Base-by-base conservation (phyloP, 2,797 vertebrate species). In the Oophaga sylvatica region DNA sequence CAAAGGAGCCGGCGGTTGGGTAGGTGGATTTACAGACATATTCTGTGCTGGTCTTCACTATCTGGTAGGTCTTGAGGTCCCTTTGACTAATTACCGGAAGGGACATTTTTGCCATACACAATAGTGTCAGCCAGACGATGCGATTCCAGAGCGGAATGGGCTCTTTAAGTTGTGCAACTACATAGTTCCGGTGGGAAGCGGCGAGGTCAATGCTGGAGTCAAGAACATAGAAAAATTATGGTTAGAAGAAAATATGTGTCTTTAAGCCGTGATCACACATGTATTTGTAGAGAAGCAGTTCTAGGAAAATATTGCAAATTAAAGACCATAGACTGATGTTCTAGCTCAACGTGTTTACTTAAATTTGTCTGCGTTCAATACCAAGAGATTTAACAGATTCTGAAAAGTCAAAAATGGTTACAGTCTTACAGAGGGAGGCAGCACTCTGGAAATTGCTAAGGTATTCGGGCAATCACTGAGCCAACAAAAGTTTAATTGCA, bases 1-100 rank as follows among this genome's bases (percentile, higher is more conserved):
- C 86, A 31, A 19, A 7, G 26, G 5, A 29, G 13, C 45, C 68
- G 29, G 71, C 65, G 35, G 68, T 57, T 56, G 26, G 59, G 35
- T 87, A 76, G 10, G 57, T 81, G 41, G 80, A 62, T 65, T 81
- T 76, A 13, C 35, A 82, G n/a, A 76, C 86, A 8, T n/a, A 22
- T 22, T 41, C 80, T 8, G 86, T 81, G 35, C 86, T 87, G 19
- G 85, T 87, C 35, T 87, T 57, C 22, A 87, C 85, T 75, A 81
- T 57, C n/a, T 53, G 68, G 79, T 60, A 87, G n/a, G 53, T 75
- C 79, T 62, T 73, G 22, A 81, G 35, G 63, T 86, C 77, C 9
- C 63, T 35, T 26, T 53, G 35, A 56, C 48, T 81, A 12, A 87
- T 53, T 12, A 4, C 19, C 15, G 80, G 45, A 29, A 76, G 20